Evolutionary conservation across 2,113 vertebrate species (phyloP), one percentile per base, ranked within the genome.

Genomic region (Naja naja): DNA sequence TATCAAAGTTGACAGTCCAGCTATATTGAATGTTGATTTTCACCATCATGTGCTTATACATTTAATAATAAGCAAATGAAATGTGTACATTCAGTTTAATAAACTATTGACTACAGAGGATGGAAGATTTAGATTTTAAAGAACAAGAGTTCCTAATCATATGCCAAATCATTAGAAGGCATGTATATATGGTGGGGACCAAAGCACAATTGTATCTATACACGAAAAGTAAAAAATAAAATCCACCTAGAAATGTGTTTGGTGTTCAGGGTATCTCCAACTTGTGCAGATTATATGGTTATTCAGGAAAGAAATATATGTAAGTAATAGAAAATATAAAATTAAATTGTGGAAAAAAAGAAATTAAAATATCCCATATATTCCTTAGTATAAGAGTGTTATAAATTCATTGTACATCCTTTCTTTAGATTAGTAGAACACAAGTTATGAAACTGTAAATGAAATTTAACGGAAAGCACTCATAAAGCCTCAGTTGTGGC

Each of bases 81-180:
- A 92, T 12, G 1, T 30, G 18, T 93, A 87, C 53, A n/a, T 91
- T 92, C 22, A 55, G 47, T 47, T 16, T 34, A 55, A 56, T 39
- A 0, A 4, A 87, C 20, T 55, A 56, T 27, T 56, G 43, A 74
- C 55, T 87, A 87, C 34, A 54, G 47, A 27, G 39, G 14, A 54
- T 87, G 30, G 53, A 64, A 89, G 56, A 90, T 14, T 87, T 64
- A 39, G 9, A 47, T 22, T 39, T 94, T 74, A 52, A 14, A 81
- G 3, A 85, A 7, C 30, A 39, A 47, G 0, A 0, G 1, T 0
- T 0, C 4, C 91, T 89, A 0, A 14, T 12, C 27, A n/a, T 69
- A 69, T 69, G 60, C 30, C 30, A n/a, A n/a, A 69, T 69, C 30
- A 14, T 64, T 69, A n/a, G 11, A 69, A 69, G 30, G 12, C 11